Percentiles rank a stretch among this genome's conserved stretches.
phyloP scores from a whole-genome alignment of 2,113 vertebrate species.

The Clarias batrachus region DNA sequence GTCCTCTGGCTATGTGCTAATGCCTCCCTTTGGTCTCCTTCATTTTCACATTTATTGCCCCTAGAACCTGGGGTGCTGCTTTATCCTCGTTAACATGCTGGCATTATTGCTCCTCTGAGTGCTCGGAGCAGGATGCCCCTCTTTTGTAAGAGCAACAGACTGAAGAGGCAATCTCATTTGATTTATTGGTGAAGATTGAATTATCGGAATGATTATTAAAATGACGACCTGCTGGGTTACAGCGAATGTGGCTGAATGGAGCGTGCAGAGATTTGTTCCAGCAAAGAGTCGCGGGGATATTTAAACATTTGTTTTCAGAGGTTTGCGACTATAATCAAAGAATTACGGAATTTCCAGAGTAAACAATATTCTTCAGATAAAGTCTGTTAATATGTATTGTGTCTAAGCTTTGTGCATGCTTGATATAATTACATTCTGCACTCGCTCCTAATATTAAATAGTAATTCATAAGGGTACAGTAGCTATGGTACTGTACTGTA shows the following conservation, averaged over 20 bases:
- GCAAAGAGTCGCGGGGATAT: neutral
- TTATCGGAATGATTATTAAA: neutral
- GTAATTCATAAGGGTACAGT: neutral
- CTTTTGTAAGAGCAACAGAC: constrained; percentile 19
- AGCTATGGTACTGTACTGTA: no score
- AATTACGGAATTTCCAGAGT: neutral
- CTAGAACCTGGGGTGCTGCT: constrained; percentile 23
- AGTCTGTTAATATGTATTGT: neutral
- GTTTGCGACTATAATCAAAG: neutral
- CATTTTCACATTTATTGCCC: constrained; percentile 32
- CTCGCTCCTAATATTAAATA: neutral
- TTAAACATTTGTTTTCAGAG: neutral
- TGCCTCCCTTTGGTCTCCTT: constrained; percentile 47
- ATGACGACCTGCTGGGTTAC: neutral
- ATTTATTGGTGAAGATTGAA: constrained; percentile 28
- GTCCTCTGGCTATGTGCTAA: constrained; percentile 50
- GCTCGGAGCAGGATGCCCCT: constrained; percentile 18
- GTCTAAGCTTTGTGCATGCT: neutral
- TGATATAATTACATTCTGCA: no score
- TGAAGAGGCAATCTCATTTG: constrained; percentile 26
- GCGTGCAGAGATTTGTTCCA: neutral
- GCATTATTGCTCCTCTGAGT: constrained; percentile 30
- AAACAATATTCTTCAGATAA: neutral
- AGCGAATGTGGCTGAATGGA: neutral
- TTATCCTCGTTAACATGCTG: constrained; percentile 30